Evolutionary conservation across 2,113 vertebrate genomes (phyloP), one percentile per base, ranked within the genome.

Genomic region (Sturnira hondurensis): DNA sequence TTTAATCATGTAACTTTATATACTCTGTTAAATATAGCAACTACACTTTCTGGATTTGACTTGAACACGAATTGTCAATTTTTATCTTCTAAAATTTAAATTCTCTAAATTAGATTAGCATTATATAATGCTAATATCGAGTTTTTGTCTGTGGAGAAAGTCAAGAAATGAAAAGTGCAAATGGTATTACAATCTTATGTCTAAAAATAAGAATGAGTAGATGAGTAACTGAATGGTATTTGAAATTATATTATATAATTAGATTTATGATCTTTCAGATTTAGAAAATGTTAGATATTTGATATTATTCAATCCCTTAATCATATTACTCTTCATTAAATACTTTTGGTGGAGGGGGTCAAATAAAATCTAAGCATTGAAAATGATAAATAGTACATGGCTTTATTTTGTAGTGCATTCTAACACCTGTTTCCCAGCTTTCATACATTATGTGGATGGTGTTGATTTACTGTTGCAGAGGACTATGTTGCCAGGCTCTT

Each of bases 291-390:
- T 96, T 91, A 95, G 52, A 76, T 84, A 38, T 47, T 97, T 95
- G 77, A 96, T 89, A 86, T 84, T 97, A 83, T 96, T 96, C 47
- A 97, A 92, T n/a, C 26, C n/a, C 33, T 96, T 96, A 93, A 95
- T 97, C 91, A 89, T 85, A 41, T 68, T 86, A 77, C 52, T 81
- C 68, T 73, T 94, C 91, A 76, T 86, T 94, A 47, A 97, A 86
- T 87, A 83, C 56, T 94, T 91, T 84, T 91, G 20, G 38, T 15
- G 31, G 16, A 7, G 43, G 0, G 2, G 43, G 58, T 95, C 45
- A 95, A 96, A 97, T 70, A 43, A 93, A 96, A 68, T 77, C 56
- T 81, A 63, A 94, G 38, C 94, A 90, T 50, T 50, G 13, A 83
- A 93, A 85, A 95, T 33, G 0, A 2, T 76, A 76, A 36, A 36